Base-by-base conservation (phyloP, 2,888 invertebrate genomes). In the Oscheius sp. region DNA sequence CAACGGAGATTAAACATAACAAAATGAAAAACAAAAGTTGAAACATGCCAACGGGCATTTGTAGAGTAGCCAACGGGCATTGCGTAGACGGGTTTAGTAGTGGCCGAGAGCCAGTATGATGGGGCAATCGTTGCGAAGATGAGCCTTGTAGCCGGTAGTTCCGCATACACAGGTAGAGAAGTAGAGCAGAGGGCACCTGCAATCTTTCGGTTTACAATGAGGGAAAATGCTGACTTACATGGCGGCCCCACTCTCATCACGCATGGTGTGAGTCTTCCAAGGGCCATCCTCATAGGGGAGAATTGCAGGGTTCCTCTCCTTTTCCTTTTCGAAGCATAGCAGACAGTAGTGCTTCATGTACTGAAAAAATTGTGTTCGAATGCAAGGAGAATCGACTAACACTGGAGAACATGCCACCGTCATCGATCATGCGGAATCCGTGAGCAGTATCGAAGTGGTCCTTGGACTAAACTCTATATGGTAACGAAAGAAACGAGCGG, bases 181-280 rank as follows among this genome's bases (percentile, higher is more conserved):
- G 60, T 33, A 60, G 35, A 60, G 60, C 13, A 60, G 60, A 60
- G 60, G 60, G 1, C 60, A 60, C n/a, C 60, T 60, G 11, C 9
- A 60, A 60, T 13, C 21, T 21, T 21, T 21, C 21, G 21, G 21
- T 21, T 21, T 21, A 21, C 21, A 21, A 21, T 21, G 21, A 21
- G 21, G 21, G 60, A 35, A 37, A 35, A 60, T 2, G 11, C 33
- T 7, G 37, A 60, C 59, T 7, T 29, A 60, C 60, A n/a, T 11
- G 9, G 60, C 33, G 13, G 33, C n/a, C 7, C 60, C 60, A 11
- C 13, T 9, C 35, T 60, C 60, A 60, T 60, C 42, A 35, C 60
- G 60, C 32, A 37, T 35, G n/a, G 35, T 60, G 37, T 60, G 60
- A 60, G 60, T 35, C 60, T 60, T 60, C 60, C 60, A 60, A 13